phyloP scores from a whole-genome alignment of 2,113 vertebrate genomes.

The Cryptoleucopteryx plumbea region DNA sequence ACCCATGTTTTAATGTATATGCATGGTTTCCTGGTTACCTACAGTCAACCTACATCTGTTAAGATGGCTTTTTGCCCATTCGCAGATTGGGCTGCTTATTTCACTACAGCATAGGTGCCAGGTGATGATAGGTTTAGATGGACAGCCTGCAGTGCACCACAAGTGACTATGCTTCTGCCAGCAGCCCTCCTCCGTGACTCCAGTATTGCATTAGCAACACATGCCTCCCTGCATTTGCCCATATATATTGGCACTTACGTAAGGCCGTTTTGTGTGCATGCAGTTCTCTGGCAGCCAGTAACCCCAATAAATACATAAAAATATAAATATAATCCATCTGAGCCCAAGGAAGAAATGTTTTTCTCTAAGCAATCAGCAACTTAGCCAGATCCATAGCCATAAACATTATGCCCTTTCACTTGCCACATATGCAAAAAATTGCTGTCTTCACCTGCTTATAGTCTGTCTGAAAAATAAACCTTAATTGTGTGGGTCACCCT shows the following conservation, averaged over 20 bases:
- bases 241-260: neutral
- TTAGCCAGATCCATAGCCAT: neutral
- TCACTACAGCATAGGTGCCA: slow-evolving; percentile 48
- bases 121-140: slow-evolving; percentile 62
- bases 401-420: neutral
- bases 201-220: neutral
- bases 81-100: slow-evolving; percentile 54
- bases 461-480: slow-evolving; percentile 5
- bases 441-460: neutral
- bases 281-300: neutral
- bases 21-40: slow-evolving; percentile 28
- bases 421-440: neutral
- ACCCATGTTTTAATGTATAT: slow-evolving; percentile 41
- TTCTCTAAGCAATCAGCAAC: neutral
- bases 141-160: slow-evolving; percentile 23
- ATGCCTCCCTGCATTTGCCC: slow-evolving; percentile 18
- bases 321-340: neutral
- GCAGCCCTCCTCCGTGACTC: neutral
- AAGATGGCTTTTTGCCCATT: slow-evolving; percentile 50
- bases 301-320: neutral
- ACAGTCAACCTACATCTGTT: slow-evolving; percentile 58
- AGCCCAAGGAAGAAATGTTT: neutral
- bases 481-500: neutral
- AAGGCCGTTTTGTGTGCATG: neutral
- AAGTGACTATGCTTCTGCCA: slow-evolving; percentile 43